Conservation (phyloP, 1,140 invertebrate species). For the Pararge aegeria region DNA sequence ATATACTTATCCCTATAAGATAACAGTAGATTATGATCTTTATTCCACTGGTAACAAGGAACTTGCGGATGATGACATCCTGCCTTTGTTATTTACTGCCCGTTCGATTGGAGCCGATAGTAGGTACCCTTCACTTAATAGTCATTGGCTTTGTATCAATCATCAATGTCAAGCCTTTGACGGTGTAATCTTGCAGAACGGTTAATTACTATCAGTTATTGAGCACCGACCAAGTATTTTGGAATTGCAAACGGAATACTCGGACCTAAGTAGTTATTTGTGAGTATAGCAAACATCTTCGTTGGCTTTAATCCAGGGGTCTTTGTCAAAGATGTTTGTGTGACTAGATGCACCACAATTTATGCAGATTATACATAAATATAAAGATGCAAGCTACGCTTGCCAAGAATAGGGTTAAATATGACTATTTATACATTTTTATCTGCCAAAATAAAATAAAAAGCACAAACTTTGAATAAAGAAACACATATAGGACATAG, state of each 20-base stretch:
- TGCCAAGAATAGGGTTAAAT: no score
- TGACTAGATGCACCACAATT: constrained; percentile 25
- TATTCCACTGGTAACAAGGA: neutral
- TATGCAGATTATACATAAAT: neutral
- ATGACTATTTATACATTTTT: no score
- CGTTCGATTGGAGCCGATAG: neutral
- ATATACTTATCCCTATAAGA: no score
- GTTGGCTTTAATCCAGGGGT: constrained; percentile 70
- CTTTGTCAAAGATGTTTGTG: constrained; percentile 33
- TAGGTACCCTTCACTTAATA: constrained; percentile 3
- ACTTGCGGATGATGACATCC: constrained; percentile 9
- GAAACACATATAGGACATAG: no score
- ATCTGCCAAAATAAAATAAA: no score
- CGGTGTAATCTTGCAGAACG: constrained; percentile 35
- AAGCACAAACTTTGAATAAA: no score
- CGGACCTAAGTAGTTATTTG: constrained; percentile 59
- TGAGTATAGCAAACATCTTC: constrained; percentile 70
- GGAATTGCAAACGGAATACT: constrained; percentile 51
- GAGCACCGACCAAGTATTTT: constrained; percentile 47
- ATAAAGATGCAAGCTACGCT: neutral
- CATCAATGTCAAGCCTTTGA: constrained; percentile 33
- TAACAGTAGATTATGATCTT: neutral
- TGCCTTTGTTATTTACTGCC: neutral
- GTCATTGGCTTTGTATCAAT: constrained; percentile 19
- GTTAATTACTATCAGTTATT: constrained; percentile 54